These are phyloP conservation scores for Meandrusa payeni DNA, from an alignment of 2,888 invertebrate species.

Conservation along the genomic window DNA sequence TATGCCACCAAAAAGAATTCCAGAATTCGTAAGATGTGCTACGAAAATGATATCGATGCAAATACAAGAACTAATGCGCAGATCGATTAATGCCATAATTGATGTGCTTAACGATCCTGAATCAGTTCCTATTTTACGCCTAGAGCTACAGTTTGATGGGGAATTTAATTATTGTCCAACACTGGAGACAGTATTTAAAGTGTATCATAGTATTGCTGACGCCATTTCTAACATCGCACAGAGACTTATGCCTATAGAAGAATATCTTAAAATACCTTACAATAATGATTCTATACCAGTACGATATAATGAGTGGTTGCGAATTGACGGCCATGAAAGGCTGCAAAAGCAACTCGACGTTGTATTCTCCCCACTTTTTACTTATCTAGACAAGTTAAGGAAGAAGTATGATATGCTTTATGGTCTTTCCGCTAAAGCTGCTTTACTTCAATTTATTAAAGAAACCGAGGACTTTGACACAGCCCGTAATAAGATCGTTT, in stretches of 20 bases:
- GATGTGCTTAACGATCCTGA: conserved; percentile 74
- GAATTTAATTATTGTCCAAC: conserved; percentile 82
- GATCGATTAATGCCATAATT: conserved; percentile 83
- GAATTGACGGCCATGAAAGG: conserved; percentile 70
- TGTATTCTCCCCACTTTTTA: conserved; percentile 79
- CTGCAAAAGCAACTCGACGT: conserved; percentile 73
- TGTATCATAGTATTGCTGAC: conserved; percentile 81
- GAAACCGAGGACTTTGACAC: conserved; percentile 79
- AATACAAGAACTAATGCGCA: conserved; percentile 84
- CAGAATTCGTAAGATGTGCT: conserved; percentile 64
- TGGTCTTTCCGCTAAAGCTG: conserved; percentile 66
- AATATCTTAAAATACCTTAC: conserved; percentile 62
- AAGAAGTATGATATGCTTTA: conserved; percentile 80
- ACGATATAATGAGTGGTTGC: conserved; percentile 79
- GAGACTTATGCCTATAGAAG: conserved; percentile 81
- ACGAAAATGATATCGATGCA: conserved; percentile 77
- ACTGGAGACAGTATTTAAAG: conserved; percentile 73
- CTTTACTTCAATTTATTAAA: conserved; percentile 68
- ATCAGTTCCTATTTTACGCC: conserved; percentile 81
- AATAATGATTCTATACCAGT: conserved; percentile 77
- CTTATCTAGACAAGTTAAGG: conserved; percentile 77
- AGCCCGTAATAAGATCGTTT: conserved; percentile 81
- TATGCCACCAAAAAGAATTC: conserved; percentile 56
- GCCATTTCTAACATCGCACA: conserved; percentile 79
- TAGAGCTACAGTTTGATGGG: conserved; percentile 78